A percentile compares a stretch with the other conserved stretches of the same genome.
These are phyloP conservation scores for Lymantria dispar DNA, from an alignment of 2,888 invertebrate species.

Conservation along the genomic window DNA sequence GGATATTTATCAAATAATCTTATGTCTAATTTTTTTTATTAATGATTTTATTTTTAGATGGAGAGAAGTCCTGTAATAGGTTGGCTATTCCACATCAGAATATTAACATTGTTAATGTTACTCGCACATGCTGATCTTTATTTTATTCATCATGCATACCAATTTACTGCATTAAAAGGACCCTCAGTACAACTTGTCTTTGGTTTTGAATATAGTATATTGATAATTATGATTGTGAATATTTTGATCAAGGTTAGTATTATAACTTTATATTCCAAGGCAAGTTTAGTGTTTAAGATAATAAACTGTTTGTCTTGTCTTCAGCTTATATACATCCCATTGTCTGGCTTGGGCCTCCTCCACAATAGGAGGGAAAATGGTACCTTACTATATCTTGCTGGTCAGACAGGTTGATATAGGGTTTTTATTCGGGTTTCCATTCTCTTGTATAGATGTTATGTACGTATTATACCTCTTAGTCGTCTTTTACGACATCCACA, in stretches of 20 bases:
- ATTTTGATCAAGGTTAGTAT: constrained; percentile 90
- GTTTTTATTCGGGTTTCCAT: too few species aligned
- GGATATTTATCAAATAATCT: too few species aligned
- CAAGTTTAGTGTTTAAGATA: not conserved
- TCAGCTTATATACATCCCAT: too few species aligned
- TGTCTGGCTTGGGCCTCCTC: too few species aligned
- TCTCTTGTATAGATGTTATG: too few species aligned
- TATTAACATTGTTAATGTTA: constrained; percentile 90
- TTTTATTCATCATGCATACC: constrained; percentile 96
- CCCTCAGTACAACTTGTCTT: constrained; percentile 99
- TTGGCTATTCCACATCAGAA: constrained; percentile 95
- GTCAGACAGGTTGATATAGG: too few species aligned
- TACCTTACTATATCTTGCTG: too few species aligned
- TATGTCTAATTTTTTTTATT: not conserved
- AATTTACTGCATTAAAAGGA: constrained; percentile 95
- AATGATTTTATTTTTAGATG: constrained; percentile 86
- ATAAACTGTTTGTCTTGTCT: too few species aligned
- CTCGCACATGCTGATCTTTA: constrained; percentile 92
- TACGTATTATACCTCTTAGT: too few species aligned
- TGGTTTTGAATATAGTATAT: constrained; percentile 99
- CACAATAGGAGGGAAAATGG: too few species aligned
- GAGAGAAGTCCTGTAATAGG: constrained; percentile 99
- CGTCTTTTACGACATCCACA: too few species aligned
- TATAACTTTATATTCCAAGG: not conserved
- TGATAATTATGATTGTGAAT: constrained; percentile 95